A percentile compares a stretch with the other conserved stretches of the same genome.
Conservation (phyloP, 2,888 invertebrate species). For the Andricus quercusramuli region DNA sequence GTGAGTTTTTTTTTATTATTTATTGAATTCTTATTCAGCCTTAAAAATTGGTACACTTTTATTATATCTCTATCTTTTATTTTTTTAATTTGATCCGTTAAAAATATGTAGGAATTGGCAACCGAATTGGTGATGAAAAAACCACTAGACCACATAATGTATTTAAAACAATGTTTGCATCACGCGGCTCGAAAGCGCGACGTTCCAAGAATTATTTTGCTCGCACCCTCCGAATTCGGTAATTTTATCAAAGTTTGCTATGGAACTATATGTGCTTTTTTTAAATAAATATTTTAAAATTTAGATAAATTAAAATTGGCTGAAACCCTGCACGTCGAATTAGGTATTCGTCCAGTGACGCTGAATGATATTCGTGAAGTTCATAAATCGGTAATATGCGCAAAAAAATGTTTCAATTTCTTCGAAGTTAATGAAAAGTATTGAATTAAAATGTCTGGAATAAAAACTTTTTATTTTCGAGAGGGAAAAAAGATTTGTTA, state of each 20-base stretch:
- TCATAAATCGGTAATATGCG: constrained; percentile 35
- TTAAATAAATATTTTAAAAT: background rate
- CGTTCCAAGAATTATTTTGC: constrained; percentile 80
- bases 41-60: background rate
- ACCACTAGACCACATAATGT: constrained; percentile 83
- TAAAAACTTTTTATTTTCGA: too few species aligned
- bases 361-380: constrained; percentile 54
- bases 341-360: constrained; percentile 58
- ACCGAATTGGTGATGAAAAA: constrained; percentile 82
- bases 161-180: constrained; percentile 81
- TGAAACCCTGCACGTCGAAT: constrained; percentile 57
- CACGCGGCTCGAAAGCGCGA: constrained; percentile 80
- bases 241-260: constrained; percentile 41
- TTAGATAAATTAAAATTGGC: constrained; percentile 63
- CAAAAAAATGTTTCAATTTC: background rate
- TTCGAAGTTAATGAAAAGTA: background rate
- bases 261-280: background rate
- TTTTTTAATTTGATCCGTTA: background rate
- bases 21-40: background rate
- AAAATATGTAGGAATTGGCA: constrained; percentile 80
- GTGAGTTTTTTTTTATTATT: constrained; percentile 71
- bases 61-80: background rate
- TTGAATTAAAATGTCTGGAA: background rate
- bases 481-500: too few species aligned
- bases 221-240: constrained; percentile 80